phyloP scores from a whole-genome alignment of 2,113 vertebrate genomes.

The Setophaga coronata region DNA sequence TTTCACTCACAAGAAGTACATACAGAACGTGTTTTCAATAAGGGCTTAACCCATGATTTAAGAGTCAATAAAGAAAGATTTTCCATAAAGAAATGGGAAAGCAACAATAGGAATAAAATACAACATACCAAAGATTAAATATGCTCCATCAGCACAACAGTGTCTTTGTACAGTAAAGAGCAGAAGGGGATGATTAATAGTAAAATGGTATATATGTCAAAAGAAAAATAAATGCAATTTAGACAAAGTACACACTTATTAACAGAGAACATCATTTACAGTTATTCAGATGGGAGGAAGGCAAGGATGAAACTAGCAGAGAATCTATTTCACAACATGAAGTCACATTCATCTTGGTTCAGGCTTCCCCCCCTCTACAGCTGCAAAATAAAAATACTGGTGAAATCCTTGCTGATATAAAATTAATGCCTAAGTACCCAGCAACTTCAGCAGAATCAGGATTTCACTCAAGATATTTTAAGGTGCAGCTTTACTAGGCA shows the following conservation, averaged over 20 bases:
- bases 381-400: conserved; percentile 14
- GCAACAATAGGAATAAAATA: conserved; percentile 54
- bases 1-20: conserved; percentile 10
- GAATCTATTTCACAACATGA: conserved; percentile 5
- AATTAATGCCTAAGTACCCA: background rate
- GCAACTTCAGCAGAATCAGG: background rate
- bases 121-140: conserved; percentile 34
- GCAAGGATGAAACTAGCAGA: conserved; percentile 34
- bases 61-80: conserved; percentile 50
- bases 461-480: background rate
- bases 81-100: conserved; percentile 50
- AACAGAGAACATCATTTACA: conserved; percentile 57
- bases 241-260: conserved; percentile 59
- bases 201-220: conserved; percentile 21
- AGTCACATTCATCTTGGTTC: conserved; percentile 33
- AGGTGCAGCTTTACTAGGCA: background rate
- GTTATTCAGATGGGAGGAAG: conserved; percentile 46
- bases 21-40: conserved; percentile 51
- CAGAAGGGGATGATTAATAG: conserved; percentile 43
- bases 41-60: conserved; percentile 56
- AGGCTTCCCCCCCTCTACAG: background rate
- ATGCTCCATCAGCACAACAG: conserved; percentile 31
- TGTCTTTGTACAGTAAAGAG: conserved; percentile 20
- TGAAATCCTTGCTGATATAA: conserved; percentile 1
- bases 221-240: conserved; percentile 60